Evolutionary conservation across 2,797 vertebrate genomes (phyloP), one percentile per base, ranked within the genome.

Genomic region (Mormyrops boulengeri): DNA sequence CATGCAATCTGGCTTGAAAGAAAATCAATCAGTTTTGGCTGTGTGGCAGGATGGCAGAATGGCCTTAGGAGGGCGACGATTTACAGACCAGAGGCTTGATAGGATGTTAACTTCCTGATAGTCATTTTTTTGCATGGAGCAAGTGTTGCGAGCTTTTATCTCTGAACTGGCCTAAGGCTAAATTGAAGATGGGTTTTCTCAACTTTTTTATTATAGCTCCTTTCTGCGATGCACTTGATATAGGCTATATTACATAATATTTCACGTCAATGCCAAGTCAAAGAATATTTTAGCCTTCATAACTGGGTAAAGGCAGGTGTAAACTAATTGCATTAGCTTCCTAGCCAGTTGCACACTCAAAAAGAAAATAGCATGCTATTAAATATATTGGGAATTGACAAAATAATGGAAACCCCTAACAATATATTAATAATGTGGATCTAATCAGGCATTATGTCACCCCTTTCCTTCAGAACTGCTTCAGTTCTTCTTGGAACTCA

Each of bases 11-110:
- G 93, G 94, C 96, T 96, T 98, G 98, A 99, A 99, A 98, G 97
- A 97, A 98, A 98, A 98, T 99, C 98, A 98, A 98, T 99, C 97
- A 95, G 95, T 97, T 96, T 96, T 97, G 96, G 97, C 97, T 97
- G 97, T 47, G 57, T 34, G 57, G 57, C 38, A 53, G 38, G 97
- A 95, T 88, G 87, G 94, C 95, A 96, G 96, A 96, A 95, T 95
- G 96, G 95, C 96, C 95, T 96, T 94, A 95, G 96, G 95, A 94
- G 95, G 94, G 95, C 94, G 94, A 95, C 38, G 55, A 30, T 62
- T 44, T 41, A 26, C 11, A 88, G 7, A 5, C 30, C 7, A 62
- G 57, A 41, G 73, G 73, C 73, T 44, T 80, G 34, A 80, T 80
- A 80, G 73, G 73, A 44, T 80, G 73, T 44, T 80, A 41, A 80